Percentiles rank a stretch among this genome's conserved stretches.
These are phyloP conservation scores for Akabosia matsudoensis DNA, from an alignment of 1,140 invertebrate genomes.

Conservation along the genomic window DNA sequence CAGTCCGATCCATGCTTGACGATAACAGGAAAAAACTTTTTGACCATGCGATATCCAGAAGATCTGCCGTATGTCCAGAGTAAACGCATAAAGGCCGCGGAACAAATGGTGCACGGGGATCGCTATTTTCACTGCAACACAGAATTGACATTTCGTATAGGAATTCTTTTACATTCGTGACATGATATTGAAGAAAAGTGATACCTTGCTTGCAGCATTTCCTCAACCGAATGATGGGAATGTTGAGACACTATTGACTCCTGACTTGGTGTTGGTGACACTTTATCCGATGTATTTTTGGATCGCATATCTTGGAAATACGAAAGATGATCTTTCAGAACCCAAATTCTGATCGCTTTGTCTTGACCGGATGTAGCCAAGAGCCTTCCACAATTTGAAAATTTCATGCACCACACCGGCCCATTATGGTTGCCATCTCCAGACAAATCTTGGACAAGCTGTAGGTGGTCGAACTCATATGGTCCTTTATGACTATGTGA, in stretches of 20 bases:
- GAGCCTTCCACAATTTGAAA: constrained; percentile 87
- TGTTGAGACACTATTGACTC: constrained; percentile 78
- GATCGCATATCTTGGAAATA: constrained; percentile 93
- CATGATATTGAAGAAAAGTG: too few species aligned
- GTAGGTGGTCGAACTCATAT: constrained; percentile 83
- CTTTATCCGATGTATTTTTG: constrained; percentile 65
- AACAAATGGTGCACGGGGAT: constrained; percentile 72
- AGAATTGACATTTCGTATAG: too few species aligned
- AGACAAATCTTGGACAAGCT: constrained; percentile 73
- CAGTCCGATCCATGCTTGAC: constrained; percentile 98
- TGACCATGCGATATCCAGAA: constrained; percentile 91
- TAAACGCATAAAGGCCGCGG: constrained; percentile 91
- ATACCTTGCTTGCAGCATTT: constrained; percentile 51
- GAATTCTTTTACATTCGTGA: too few species aligned
- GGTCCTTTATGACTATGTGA: constrained; percentile 90
- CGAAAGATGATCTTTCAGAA: constrained; percentile 76
- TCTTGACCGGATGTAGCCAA: constrained; percentile 95
- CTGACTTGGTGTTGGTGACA: constrained; percentile 82
- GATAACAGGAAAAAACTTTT: constrained; percentile 94
- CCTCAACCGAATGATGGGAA: constrained; percentile 68
- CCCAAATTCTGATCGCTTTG: constrained; percentile 88
- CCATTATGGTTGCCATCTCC: constrained; percentile 78
- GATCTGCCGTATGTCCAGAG: constrained; percentile 90
- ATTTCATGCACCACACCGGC: constrained; percentile 98
- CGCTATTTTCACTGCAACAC: constrained; percentile 42